Percentiles rank a stretch among this genome's conserved stretches.
Evolutionary conservation across 53 echinoderm and acorn worm species (phyloP).

Genomic region (Luidia sarsii): DNA sequence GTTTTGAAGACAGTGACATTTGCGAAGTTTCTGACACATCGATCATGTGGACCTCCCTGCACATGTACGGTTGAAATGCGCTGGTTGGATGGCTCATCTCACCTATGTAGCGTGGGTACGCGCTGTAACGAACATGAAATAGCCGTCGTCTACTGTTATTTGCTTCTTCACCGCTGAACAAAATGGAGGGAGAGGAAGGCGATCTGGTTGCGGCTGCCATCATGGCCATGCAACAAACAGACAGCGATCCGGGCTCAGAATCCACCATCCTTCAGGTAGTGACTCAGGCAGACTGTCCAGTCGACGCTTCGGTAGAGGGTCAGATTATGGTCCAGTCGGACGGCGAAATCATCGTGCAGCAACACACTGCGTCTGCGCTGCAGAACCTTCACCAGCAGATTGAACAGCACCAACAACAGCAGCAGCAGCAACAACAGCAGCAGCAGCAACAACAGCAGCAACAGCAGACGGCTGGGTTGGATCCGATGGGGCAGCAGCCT

Average conservation of each 20-base stretch:
- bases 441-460: constrained; percentile 28
- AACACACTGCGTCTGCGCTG: constrained; percentile 9
- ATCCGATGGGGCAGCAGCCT: not conserved
- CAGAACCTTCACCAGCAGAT: constrained; percentile 11
- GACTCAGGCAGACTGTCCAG: constrained; percentile 29
- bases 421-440: not conserved
- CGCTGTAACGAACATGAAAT: too few species aligned
- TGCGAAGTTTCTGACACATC: too few species aligned
- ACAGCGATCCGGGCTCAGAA: constrained; percentile 13
- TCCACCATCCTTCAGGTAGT: constrained; percentile 36
- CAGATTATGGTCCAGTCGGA: constrained; percentile 44
- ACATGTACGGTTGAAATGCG: too few species aligned
- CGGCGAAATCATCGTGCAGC: constrained; percentile 37
- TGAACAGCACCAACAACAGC: constrained; percentile 30
- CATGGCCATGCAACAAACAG: constrained; percentile 55
- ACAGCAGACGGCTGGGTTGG: not conserved
- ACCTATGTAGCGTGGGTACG: too few species aligned
- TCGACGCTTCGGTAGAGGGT: constrained; percentile 11
- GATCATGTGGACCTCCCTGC: too few species aligned
- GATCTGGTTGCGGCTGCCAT: constrained; percentile 50
- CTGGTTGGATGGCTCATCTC: too few species aligned
- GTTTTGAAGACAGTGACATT: too few species aligned
- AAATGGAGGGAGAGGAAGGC: constrained; percentile 51
- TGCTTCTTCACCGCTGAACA: too few species aligned
- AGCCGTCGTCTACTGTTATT: too few species aligned